Evolutionary conservation across 1,140 invertebrate genomes (phyloP).

Genomic region (Lucilia cuprina): DNA sequence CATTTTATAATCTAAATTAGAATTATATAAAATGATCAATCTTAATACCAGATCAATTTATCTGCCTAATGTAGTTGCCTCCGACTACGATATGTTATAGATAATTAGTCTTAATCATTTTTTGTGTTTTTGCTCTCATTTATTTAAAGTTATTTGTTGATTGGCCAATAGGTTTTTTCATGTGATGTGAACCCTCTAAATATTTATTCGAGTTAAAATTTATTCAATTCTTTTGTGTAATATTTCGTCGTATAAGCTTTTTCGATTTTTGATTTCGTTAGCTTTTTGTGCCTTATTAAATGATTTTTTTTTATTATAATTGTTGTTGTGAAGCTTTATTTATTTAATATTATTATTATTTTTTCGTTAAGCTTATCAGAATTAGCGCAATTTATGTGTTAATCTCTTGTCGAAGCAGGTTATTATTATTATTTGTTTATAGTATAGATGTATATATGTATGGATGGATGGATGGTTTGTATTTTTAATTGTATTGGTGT

Average conservation of each 20-base stretch:
- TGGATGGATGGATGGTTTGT: background rate
- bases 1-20: too few relatives aligned
- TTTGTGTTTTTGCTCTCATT: background rate
- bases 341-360: background rate
- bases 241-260: background rate
- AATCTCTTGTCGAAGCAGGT: constrained; percentile 28
- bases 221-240: constrained; percentile 4
- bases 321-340: constrained; percentile 7
- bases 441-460: background rate
- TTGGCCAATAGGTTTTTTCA: background rate
- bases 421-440: constrained; percentile 2
- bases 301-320: background rate
- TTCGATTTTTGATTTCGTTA: constrained; percentile 21
- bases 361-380: constrained; percentile 28
- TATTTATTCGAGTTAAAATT: background rate
- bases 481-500: background rate
- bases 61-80: too few relatives aligned
- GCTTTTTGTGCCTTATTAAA: background rate
- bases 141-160: background rate
- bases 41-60: too few relatives aligned
- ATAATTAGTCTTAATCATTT: background rate
- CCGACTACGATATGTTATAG: too few relatives aligned
- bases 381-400: constrained; percentile 23
- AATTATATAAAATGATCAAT: too few relatives aligned
- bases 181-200: background rate